Conservation (phyloP, 2,113 vertebrate genomes). For the Bos taurus region ARS-UCD2.0 NC_037328.1:150493501-150494000, state of each 20-base stretch:
- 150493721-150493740: too few species aligned
- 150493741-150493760: background rate
- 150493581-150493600: background rate
- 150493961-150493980: too few species aligned
- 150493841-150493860: too few species aligned
- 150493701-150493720: background rate
- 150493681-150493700: background rate
- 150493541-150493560: background rate
- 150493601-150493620: background rate
- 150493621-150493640: background rate
- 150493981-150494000: too few species aligned
- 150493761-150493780: too few species aligned
- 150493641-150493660: background rate
- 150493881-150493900: fast-evolving
- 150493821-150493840: too few species aligned
- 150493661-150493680: background rate
- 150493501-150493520: too few species aligned
- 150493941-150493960: too few species aligned
- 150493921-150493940: too few species aligned
- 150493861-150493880: fast-evolving
- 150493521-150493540: background rate
- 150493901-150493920: fast-evolving
- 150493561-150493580: too few species aligned
- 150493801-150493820: fast-evolving
- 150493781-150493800: background rate